Evolutionary conservation across 2,888 invertebrate genomes (phyloP).

Genomic region (Amphipoea lucens): DNA sequence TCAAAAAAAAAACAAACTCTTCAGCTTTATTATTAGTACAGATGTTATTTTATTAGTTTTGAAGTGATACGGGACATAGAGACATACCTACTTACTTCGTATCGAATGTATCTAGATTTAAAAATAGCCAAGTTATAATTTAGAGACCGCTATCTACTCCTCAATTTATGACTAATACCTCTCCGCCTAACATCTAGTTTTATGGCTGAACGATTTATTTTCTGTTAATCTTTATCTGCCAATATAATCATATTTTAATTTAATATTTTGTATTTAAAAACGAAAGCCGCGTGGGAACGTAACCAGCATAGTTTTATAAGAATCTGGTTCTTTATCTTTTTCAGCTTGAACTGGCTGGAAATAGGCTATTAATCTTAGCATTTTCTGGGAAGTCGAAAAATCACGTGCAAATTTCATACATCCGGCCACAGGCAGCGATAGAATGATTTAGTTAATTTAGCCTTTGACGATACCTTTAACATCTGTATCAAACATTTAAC

Average conservation of each 20-base stretch:
- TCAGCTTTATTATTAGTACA: no score
- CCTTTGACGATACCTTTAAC: not conserved
- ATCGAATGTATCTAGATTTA: constrained; percentile 10
- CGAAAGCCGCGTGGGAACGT: not conserved
- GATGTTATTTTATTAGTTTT: constrained; percentile 8
- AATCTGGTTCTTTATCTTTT: not conserved
- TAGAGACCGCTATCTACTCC: not conserved
- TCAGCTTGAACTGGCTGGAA: not conserved
- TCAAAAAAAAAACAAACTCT: no score
- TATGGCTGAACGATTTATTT: constrained; percentile 25
- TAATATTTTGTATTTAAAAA: constrained; percentile 15
- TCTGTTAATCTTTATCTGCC: constrained; percentile 23
- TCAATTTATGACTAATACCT: constrained; percentile 17
- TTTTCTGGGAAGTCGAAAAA: not conserved
- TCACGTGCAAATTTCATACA: not conserved
- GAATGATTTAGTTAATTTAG: not conserved
- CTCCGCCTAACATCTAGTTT: not conserved
- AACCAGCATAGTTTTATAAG: not conserved
- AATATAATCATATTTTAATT: constrained; percentile 22
- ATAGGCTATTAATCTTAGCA: no score
- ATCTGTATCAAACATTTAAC: constrained; percentile 11
- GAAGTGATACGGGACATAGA: constrained; percentile 14
- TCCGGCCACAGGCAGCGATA: no score
- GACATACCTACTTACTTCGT: no score
- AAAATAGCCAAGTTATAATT: not conserved